phyloP scores from a whole-genome alignment of 2,113 vertebrate genomes.

The Benitochromis conjunctus region DNA sequence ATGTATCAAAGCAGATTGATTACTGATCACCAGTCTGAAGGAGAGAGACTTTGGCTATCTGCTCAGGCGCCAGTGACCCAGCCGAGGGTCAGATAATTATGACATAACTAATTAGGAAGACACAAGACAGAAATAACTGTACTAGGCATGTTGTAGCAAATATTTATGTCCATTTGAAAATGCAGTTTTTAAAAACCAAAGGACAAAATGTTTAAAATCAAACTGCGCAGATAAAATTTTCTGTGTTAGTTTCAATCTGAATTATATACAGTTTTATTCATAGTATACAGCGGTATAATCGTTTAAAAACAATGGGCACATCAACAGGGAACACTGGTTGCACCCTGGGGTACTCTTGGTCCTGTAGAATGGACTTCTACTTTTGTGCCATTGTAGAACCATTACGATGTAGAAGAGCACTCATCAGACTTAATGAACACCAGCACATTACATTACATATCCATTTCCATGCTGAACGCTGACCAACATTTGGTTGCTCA shows the following conservation, averaged over 20 bases:
- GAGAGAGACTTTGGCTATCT: slow-evolving; percentile 21
- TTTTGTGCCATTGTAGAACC: slow-evolving; percentile 17
- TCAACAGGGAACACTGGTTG: neutral
- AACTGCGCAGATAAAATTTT: neutral
- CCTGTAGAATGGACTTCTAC: slow-evolving; percentile 12
- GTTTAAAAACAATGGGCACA: neutral
- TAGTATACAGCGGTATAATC: neutral
- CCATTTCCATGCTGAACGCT: neutral
- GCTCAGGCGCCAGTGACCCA: slow-evolving; percentile 2
- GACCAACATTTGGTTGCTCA: neutral
- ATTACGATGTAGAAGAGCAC: slow-evolving; percentile 13
- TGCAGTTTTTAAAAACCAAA: neutral
- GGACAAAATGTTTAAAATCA: neutral
- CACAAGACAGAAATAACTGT: neutral
- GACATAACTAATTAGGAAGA: neutral
- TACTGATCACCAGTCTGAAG: slow-evolving; percentile 61
- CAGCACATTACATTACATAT: slow-evolving; percentile 25
- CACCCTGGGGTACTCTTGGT: slow-evolving; percentile 34
- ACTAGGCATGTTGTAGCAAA: neutral
- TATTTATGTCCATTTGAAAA: neutral
- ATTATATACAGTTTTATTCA: neutral
- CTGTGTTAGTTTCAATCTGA: neutral
- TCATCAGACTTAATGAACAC: slow-evolving; percentile 33
- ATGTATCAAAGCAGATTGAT: slow-evolving; percentile 76
- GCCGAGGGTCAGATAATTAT: neutral